Percentiles rank a stretch among this genome's conserved stretches.
phyloP scores from a whole-genome alignment of 2,113 vertebrate species.

The Trichomycterus rosablanca region DNA sequence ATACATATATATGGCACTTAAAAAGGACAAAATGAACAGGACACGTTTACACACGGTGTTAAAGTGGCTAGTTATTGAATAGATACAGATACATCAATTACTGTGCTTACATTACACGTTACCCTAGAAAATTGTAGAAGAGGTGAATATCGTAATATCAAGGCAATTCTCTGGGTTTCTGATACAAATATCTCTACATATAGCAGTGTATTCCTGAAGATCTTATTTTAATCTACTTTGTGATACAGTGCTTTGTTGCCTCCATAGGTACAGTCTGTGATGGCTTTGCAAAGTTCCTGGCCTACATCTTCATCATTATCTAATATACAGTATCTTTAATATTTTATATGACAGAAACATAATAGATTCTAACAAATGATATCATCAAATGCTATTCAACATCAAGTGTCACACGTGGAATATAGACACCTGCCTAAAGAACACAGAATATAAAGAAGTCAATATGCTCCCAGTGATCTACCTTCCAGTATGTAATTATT shows the following conservation, averaged over 20 bases:
- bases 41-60: conserved; percentile 3
- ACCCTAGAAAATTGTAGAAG: conserved; percentile 12
- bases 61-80: conserved; percentile 11
- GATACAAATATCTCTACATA: conserved; percentile 11
- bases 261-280: conserved; percentile 32
- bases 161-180: conserved; percentile 7
- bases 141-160: conserved; percentile 14
- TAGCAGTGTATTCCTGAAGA: conserved; percentile 36
- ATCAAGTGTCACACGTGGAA: conserved; percentile 31
- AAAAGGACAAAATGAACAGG: conserved; percentile 4
- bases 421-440: conserved; percentile 33
- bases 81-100: conserved; percentile 5
- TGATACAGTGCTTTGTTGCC: conserved; percentile 36
- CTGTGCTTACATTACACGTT: conserved; percentile 32
- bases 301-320: background rate
- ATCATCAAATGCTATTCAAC: conserved; percentile 26
- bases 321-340: conserved; percentile 12
- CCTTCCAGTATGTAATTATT: background rate
- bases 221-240: conserved; percentile 8
- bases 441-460: conserved; percentile 17
- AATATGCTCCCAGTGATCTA: conserved; percentile 12
- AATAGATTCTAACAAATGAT: conserved; percentile 23
- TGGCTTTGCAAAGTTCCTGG: conserved; percentile 29
- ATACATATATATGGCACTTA: conserved; percentile 20
- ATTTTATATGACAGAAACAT: conserved; percentile 31